Conservation (phyloP, 1,140 invertebrate genomes). For the Latrodectus geometricus region DNA sequence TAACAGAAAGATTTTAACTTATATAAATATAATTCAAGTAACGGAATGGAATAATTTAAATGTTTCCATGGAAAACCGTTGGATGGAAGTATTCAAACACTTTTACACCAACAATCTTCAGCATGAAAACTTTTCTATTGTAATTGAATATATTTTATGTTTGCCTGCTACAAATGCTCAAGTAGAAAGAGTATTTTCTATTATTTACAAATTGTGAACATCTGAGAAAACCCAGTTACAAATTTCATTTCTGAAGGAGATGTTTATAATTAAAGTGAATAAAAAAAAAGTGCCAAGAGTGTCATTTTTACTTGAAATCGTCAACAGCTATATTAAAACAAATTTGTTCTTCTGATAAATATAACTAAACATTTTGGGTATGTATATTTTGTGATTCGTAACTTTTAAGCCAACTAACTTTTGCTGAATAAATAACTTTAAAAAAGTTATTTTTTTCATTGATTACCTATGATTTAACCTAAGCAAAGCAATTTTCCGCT, state of each 20-base stretch:
- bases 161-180: conserved; percentile 10
- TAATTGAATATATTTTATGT: too few species aligned
- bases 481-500: too few species aligned
- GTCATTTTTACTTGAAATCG: conserved; percentile 19
- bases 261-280: conserved; percentile 6
- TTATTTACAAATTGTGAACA: conserved; percentile 29
- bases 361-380: too few species aligned
- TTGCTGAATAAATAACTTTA: too few species aligned
- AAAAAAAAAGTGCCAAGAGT: conserved; percentile 9
- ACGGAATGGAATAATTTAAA: conserved; percentile 28
- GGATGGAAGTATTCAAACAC: conserved; percentile 3
- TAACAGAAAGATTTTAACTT: not conserved
- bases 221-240: conserved; percentile 24
- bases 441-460: too few species aligned
- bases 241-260: conserved; percentile 9
- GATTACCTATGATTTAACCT: too few species aligned
- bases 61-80: conserved; percentile 21
- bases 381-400: too few species aligned
- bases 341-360: too few species aligned
- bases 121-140: conserved; percentile 18
- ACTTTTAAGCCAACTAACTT: too few species aligned
- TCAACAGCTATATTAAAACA: conserved; percentile 7
- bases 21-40: conserved; percentile 16
- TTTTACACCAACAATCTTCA: conserved; percentile 17
- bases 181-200: conserved; percentile 31